Base-by-base conservation (phyloP, 2,797 vertebrate genomes). In the Silurus lanzhouensis region DNA sequence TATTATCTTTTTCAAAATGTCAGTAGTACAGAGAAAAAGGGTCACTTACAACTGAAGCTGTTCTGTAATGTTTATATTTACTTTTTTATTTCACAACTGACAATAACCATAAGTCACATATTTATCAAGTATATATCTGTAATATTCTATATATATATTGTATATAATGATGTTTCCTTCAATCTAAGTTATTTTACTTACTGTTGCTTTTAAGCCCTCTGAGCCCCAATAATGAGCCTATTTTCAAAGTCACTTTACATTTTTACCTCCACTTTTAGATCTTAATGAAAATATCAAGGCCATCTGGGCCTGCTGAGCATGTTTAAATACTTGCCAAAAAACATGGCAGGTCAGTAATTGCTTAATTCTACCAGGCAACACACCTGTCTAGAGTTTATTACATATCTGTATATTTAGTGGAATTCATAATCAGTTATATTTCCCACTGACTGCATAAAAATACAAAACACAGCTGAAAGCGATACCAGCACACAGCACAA, bases 401-500 rank as follows among this genome's bases (percentile, higher is more conserved):
- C 46, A 7, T 0, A 10, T 9, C 31, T 58, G 20, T 72, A 31
- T 46, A 61, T 46, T 10, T 83, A 10, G 46, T 72, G 38, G n/a
- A 70, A 61, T 44, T 61, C 20, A 58, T 13, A 83, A 81, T 64
- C 1, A 66, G 64, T 63, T 81, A 80, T 78, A 66, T 79, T 60
- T 44, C 25, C 8, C 6, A 83, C 20, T 82, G 44, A 75, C 15
- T 38, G 52, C 57, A n/a, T 74, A 61, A 82, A 10, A 25, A 55
- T 48, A 66, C 76, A 58, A 4, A 46, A 60, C n/a, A 70, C 27
- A 77, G 25, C 70, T 46, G 15, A 58, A 71, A 82, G 48, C 81
- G 85, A 83, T 71, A 72, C 52, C 84, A 75, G 52, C 67, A 88
- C 63, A 82, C 81, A 58, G 19, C 63, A 82, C 81, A 58, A 14